Percentiles rank a stretch among this genome's conserved stretches.
These are phyloP conservation scores for Tipula vernalis DNA, from an alignment of 2,888 invertebrate genomes.

Conservation along the genomic window DNA sequence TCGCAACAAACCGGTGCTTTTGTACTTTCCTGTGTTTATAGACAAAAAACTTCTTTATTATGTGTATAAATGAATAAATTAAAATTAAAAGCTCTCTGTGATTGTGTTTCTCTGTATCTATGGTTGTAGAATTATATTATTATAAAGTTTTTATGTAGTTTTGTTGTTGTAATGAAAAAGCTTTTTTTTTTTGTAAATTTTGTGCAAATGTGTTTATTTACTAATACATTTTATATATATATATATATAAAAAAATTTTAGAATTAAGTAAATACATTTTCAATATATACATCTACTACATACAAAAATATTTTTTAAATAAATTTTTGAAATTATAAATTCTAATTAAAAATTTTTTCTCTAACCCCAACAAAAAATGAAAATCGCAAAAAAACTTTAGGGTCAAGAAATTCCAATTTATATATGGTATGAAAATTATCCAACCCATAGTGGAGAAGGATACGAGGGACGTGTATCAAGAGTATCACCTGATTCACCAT, in stretches of 20 bases:
- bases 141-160: conserved; percentile 10
- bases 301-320: background rate
- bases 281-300: background rate
- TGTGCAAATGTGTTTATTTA: background rate
- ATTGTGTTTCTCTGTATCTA: background rate
- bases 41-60: background rate
- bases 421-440: conserved; percentile 97
- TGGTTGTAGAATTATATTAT: background rate
- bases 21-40: background rate
- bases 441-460: conserved; percentile 89
- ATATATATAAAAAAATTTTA: background rate
- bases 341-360: background rate
- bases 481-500: conserved; percentile 75
- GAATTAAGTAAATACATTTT: background rate
- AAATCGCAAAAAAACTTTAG: conserved; percentile 37
- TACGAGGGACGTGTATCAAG: conserved; percentile 86
- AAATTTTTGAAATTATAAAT: background rate
- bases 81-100: background rate
- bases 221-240: background rate
- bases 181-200: background rate
- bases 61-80: background rate
- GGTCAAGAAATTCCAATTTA: conserved; percentile 94
- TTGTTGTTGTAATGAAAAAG: background rate
- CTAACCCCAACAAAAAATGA: background rate
- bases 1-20: background rate